Evolutionary conservation across 2,113 vertebrate species (phyloP).

Genomic region (Eulemur macaco): DNA sequence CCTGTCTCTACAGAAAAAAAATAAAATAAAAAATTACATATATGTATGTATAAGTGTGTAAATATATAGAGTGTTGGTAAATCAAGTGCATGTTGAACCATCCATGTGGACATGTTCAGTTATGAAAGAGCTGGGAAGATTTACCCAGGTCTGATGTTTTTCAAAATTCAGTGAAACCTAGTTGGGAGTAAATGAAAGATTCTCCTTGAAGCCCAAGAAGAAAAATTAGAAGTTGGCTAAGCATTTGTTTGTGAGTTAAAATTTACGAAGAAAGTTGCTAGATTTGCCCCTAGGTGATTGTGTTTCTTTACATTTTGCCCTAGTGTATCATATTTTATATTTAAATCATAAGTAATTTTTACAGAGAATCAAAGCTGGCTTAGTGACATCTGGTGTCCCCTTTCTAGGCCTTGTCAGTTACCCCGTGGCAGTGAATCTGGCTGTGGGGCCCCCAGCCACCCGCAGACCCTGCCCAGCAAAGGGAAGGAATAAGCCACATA

Average conservation of each 20-base stretch:
- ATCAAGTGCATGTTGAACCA: not conserved
- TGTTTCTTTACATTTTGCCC: not conserved
- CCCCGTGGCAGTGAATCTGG: not conserved
- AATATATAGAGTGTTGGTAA: not conserved
- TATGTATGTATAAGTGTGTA: too few species aligned
- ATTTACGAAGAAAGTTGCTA: not conserved
- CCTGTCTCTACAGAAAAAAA: too few species aligned
- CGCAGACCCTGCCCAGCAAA: not conserved
- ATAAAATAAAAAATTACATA: too few species aligned
- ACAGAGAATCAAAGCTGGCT: not conserved
- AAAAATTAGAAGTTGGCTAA: not conserved
- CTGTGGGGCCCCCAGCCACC: too few species aligned
- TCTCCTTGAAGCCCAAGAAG: not conserved
- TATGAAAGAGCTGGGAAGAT: not conserved
- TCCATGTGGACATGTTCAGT: not conserved
- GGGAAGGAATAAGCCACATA: not conserved
- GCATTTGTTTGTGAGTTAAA: not conserved
- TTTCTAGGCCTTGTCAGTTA: not conserved
- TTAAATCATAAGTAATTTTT: conserved; percentile 20
- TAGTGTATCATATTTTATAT: not conserved
- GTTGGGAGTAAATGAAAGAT: not conserved
- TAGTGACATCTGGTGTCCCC: not conserved
- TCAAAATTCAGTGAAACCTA: not conserved
- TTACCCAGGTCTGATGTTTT: not conserved
- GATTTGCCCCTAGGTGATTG: not conserved